Evolutionary conservation across 1,140 invertebrate genomes (phyloP).

Genomic region (Lordiphosa clarofinis): DNA sequence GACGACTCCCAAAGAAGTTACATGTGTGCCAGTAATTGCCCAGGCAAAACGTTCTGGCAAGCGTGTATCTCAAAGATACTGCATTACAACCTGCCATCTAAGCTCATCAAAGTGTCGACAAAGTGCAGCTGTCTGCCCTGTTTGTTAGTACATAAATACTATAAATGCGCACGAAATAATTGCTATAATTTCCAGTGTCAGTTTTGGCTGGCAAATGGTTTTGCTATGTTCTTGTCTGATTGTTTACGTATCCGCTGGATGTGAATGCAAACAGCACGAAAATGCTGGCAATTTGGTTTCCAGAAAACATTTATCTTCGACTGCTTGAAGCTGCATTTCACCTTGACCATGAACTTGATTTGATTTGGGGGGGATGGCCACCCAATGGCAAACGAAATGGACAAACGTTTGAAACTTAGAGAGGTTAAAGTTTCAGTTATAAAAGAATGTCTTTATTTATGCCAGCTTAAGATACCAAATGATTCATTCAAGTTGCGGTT

Average conservation of each 20-base stretch:
- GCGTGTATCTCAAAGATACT: conserved; percentile 38
- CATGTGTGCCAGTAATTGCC: conserved; percentile 23
- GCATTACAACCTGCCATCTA: conserved; percentile 37
- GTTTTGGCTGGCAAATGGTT: conserved; percentile 47
- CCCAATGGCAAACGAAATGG: conserved; percentile 5
- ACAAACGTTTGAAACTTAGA: conserved; percentile 10
- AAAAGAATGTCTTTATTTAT: no score
- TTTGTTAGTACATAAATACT: conserved; percentile 9
- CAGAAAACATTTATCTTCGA: conserved; percentile 3
- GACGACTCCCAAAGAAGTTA: conserved; percentile 6
- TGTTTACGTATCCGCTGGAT: conserved; percentile 40
- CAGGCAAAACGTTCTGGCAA: conserved; percentile 22
- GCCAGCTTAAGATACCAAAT: conserved; percentile 1
- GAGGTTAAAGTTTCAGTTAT: conserved; percentile 4
- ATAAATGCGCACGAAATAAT: conserved; percentile 29
- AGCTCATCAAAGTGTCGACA: conserved; percentile 69
- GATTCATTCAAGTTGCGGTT: conserved; percentile 24
- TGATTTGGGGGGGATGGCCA: neutral
- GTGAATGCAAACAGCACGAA: conserved; percentile 26
- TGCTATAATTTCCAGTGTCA: conserved; percentile 64
- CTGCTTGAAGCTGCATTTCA: conserved; percentile 33
- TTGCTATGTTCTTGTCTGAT: conserved; percentile 19
- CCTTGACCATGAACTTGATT: conserved; percentile 63
- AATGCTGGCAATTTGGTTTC: neutral
- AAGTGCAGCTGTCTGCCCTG: conserved; percentile 40